Percentiles rank a stretch among this genome's conserved stretches.
phyloP scores from a whole-genome alignment of 2,113 vertebrate genomes.

The Oryzias melastigma region DNA sequence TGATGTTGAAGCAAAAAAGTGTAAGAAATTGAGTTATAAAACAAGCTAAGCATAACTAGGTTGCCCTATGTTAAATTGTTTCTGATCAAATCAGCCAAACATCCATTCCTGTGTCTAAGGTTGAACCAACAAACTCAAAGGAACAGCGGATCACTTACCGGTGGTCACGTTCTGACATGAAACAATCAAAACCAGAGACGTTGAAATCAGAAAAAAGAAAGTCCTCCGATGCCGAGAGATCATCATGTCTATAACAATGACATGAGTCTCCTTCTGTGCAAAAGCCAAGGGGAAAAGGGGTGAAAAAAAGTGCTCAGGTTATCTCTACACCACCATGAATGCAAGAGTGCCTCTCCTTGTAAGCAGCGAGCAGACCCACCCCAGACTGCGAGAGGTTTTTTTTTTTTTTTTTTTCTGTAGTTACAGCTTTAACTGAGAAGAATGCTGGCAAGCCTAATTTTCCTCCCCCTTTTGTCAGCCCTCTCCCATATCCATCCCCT shows the following conservation, averaged over 20 bases:
- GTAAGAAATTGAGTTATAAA: not conserved
- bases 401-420: constrained; percentile 63
- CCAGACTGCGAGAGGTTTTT: constrained; percentile 69
- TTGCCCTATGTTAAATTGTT: too few relatives aligned
- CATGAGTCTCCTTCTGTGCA: constrained; percentile 72
- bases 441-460: constrained; percentile 80
- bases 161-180: constrained; percentile 71
- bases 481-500: constrained; percentile 76
- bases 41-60: too few relatives aligned
- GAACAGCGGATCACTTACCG: constrained; percentile 71
- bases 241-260: constrained; percentile 79
- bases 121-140: constrained; percentile 18
- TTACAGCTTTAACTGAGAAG: constrained; percentile 81
- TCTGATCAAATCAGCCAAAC: too few relatives aligned
- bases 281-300: constrained; percentile 39
- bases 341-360: constrained; percentile 72
- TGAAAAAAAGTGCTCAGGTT: constrained; percentile 59
- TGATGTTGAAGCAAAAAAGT: constrained; percentile 3
- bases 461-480: constrained; percentile 80
- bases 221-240: constrained; percentile 75
- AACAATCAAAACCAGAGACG: constrained; percentile 70
- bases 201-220: constrained; percentile 74
- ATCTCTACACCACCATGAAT: constrained; percentile 76
- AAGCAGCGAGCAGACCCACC: constrained; percentile 77
- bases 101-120: too few relatives aligned